Base-by-base conservation (phyloP, 1,140 invertebrate genomes). In the Lutraria rhynchaena region DNA sequence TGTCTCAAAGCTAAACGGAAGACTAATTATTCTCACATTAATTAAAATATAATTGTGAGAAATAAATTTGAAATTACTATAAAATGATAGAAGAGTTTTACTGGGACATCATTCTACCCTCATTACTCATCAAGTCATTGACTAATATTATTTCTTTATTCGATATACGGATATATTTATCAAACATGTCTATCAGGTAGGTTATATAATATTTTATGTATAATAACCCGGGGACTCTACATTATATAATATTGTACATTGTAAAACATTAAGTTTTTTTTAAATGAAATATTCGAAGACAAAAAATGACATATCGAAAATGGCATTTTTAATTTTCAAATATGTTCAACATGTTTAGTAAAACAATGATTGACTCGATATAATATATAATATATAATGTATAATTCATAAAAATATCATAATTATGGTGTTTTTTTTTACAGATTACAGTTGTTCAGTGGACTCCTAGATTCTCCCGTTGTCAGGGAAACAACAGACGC, bases 401-500 rank as follows among this genome's bases (percentile, higher is more conserved):
- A n/a, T n/a, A n/a, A n/a, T n/a, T n/a, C n/a, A n/a, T n/a, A n/a
- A n/a, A n/a, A n/a, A n/a, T n/a, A n/a, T n/a, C n/a, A n/a, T n/a
- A n/a, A n/a, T n/a, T n/a, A n/a, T n/a, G n/a, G n/a, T n/a, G n/a
- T n/a, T n/a, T n/a, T n/a, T 19, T 24, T 53, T 67, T 67, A 46
- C 63, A 67, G 63, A 49, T 41, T 51, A 15, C 13, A 41, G 49
- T 49, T 67, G n/a, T 67, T 67, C 17, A 41, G 63, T 61, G 58
- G 22, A 17, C 13, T 58, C 5, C 15, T 19, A 17, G 63, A 29
- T 51, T 67, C 63, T 19, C 63, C 63, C 19, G 29, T 61, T 11
- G n/a, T 3, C 58, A 35, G 31, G 24, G 63, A 46, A 41, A 67
- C 44, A 46, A 67, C 41, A 46, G 24, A 67, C n/a, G 41, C 41